Evolutionary conservation across 2,888 invertebrate species (phyloP), one percentile per base, ranked within the genome.

Genomic region (Liodrosophila aerea): DNA sequence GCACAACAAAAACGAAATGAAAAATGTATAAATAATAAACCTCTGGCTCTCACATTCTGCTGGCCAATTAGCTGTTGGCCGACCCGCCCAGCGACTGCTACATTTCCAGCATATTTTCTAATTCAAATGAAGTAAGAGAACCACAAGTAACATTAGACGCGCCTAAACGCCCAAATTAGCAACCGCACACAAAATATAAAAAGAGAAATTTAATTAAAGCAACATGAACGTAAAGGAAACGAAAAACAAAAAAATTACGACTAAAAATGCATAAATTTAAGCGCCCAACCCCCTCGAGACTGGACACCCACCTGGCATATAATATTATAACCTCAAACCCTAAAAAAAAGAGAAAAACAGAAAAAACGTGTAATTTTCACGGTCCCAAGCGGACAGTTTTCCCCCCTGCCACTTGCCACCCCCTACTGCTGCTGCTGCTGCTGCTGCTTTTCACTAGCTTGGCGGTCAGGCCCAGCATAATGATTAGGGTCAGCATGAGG

Each of bases 151-250:
- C 68, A 73, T 81, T 83, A 70, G 80, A 80, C 76, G 69, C 65
- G 84, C 77, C 81, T 82, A 82, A 82, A 80, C 63, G 81, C 61
- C 54, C 64, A 83, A 84, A 84, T 84, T 84, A 82, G 76, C 84
- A 60, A 68, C 68, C 69, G 37, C 57, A 46, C 34, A 36, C 16
- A 18, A 18, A 37, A 54, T 22, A 57, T 43, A 54, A 45, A 72
- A 64, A 66, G 76, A 85, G 81, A 81, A 81, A 81, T 81, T 81
- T 81, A 85, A 81, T 81, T 81, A 85, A 81, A 81, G 84, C 73
- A 73, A 60, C 73, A 66, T 72, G 50, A 59, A 49, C 37, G 58
- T 52, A 59, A 50, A 22, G 22, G 22, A 22, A 22, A 22, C 22
- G 22, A 22, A 22, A 30, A 30, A n/a, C 7, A 30, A 3, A 30